phyloP scores from a whole-genome alignment of 2,113 vertebrate species.

The Toxotes jaculatrix region DNA sequence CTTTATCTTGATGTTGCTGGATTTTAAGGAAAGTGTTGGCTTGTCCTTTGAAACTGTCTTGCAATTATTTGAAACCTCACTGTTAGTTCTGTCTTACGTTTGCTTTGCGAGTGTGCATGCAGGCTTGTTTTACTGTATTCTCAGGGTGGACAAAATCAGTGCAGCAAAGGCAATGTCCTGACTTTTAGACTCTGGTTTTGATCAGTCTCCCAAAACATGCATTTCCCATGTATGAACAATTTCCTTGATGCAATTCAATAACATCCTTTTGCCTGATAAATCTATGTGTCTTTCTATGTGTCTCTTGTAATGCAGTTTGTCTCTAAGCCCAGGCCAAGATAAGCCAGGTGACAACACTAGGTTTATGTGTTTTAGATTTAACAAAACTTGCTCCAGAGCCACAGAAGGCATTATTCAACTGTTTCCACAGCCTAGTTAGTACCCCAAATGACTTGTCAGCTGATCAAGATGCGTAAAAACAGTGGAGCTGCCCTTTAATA shows the following conservation, averaged over 20 bases:
- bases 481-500: neutral
- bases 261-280: neutral
- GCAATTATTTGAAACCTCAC: slow-evolving; percentile 30
- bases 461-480: slow-evolving; percentile 1
- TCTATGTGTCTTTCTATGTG: neutral
- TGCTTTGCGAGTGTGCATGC: neutral
- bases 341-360: neutral
- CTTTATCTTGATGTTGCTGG: slow-evolving; percentile 25
- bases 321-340: no score
- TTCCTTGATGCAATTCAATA: neutral
- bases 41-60: slow-evolving; percentile 9
- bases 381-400: neutral
- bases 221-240: neutral
- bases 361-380: neutral
- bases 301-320: neutral
- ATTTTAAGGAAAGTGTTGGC: slow-evolving; percentile 22
- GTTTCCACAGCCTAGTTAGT: neutral
- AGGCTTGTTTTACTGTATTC: neutral
- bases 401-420: neutral
- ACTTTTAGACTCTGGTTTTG: neutral
- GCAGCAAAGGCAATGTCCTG: neutral
- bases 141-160: neutral
- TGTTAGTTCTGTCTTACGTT: neutral
- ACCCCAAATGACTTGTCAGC: neutral
- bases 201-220: neutral